Conservation (phyloP, 2,888 invertebrate genomes). For the Boloria selene region DNA sequence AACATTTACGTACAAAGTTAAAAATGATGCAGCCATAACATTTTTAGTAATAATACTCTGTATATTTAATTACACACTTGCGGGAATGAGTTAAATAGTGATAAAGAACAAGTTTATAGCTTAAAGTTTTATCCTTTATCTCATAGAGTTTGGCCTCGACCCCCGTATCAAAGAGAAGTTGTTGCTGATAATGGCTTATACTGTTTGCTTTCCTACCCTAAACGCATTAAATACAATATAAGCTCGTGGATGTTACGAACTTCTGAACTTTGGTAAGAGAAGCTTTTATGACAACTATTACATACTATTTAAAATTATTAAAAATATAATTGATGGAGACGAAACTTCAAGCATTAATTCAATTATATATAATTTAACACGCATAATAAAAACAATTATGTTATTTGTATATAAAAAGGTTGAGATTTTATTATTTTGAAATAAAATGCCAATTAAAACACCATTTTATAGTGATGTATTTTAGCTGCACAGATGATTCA, state of each 20-base stretch:
- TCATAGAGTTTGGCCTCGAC: slow-evolving; percentile 13
- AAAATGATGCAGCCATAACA: too few species aligned
- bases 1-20: too few species aligned
- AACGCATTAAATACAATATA: slow-evolving; percentile 18
- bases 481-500: slow-evolving; percentile 29
- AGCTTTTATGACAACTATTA: not conserved
- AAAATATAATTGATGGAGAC: not conserved
- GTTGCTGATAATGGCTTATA: slow-evolving; percentile 20
- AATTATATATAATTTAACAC: too few species aligned
- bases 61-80: slow-evolving; percentile 10
- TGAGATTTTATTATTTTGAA: too few species aligned
- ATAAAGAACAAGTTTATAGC: slow-evolving; percentile 29
- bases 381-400: too few species aligned
- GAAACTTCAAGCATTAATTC: too few species aligned
- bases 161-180: slow-evolving; percentile 23
- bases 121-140: slow-evolving; percentile 23
- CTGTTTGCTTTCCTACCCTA: slow-evolving; percentile 10
- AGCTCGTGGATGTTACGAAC: slow-evolving; percentile 9
- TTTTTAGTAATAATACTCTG: not conserved
- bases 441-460: not conserved
- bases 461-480: slow-evolving; percentile 5
- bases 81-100: slow-evolving; percentile 20
- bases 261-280: slow-evolving; percentile 5
- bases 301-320: not conserved
- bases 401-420: too few species aligned